A percentile compares a stretch with the other conserved stretches of the same genome.
phyloP scores from a whole-genome alignment of 1,140 invertebrate genomes.

The Penaeus chinensis region DNA sequence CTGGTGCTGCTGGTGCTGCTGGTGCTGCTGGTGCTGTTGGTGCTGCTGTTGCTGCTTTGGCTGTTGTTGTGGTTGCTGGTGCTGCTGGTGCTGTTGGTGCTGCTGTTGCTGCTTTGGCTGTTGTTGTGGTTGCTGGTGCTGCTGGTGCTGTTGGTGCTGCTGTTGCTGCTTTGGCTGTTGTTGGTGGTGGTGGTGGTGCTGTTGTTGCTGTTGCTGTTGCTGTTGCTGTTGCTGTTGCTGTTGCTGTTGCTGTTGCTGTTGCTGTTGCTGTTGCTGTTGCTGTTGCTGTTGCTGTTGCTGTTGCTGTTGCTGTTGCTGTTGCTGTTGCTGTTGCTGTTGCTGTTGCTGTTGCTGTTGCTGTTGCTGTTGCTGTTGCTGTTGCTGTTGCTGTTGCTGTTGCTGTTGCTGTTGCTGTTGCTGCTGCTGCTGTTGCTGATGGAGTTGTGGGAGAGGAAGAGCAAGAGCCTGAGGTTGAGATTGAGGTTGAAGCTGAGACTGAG shows the following conservation, averaged over 20 bases:
- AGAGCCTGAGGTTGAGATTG: neutral
- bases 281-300: conserved; percentile 5
- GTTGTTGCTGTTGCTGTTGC: conserved; percentile 16
- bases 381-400: no score
- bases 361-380: no score
- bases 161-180: no score
- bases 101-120: conserved; percentile 12
- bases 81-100: conserved; percentile 2
- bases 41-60: conserved; percentile 25
- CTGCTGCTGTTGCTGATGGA: neutral
- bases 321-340: neutral
- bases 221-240: conserved; percentile 16
- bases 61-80: conserved; percentile 8
- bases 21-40: neutral
- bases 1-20: conserved; percentile 1
- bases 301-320: neutral
- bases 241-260: conserved; percentile 22
- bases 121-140: no score
- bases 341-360: no score
- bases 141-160: no score
- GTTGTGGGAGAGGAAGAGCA: neutral
- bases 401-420: conserved; percentile 13
- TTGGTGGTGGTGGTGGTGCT: conserved; percentile 34
- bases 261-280: conserved; percentile 21
- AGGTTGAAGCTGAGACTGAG: conserved; percentile 5